Percentiles rank a stretch among this genome's conserved stretches.
phyloP scores from a whole-genome alignment of 2,888 invertebrate species.

The Epinotia demarniana region DNA sequence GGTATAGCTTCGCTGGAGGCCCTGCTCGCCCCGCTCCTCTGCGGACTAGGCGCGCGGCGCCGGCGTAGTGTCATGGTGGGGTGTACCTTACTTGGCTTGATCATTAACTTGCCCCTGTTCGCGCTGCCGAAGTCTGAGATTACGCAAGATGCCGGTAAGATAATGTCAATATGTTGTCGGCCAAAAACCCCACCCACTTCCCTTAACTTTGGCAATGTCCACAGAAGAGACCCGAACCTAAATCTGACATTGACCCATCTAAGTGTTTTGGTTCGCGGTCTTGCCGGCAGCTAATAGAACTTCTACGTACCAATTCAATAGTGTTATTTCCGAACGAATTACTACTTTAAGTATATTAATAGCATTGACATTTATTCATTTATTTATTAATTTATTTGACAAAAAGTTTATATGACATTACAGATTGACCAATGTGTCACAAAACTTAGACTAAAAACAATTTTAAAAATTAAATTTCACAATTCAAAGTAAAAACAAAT shows the following conservation, averaged over 20 bases:
- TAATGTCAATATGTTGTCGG: background rate
- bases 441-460: too few species aligned
- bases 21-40: constrained; percentile 18
- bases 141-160: constrained; percentile 15
- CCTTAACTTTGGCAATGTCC: too few species aligned
- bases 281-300: background rate
- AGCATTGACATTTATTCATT: too few species aligned
- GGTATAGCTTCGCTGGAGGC: constrained; percentile 15
- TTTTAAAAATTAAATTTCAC: too few species aligned
- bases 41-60: constrained; percentile 19
- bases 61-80: constrained; percentile 14
- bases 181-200: background rate
- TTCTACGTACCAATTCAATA: background rate
- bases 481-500: too few species aligned
- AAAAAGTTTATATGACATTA: too few species aligned
- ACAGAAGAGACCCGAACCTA: too few species aligned
- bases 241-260: background rate
- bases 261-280: background rate
- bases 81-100: background rate
- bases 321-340: too few species aligned
- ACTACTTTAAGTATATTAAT: too few species aligned
- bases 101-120: background rate
- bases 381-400: too few species aligned
- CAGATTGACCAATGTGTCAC: too few species aligned
- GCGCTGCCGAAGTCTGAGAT: constrained; percentile 4